Conservation (phyloP, 2,888 invertebrate genomes). For the Andrena chrysosceles region DNA sequence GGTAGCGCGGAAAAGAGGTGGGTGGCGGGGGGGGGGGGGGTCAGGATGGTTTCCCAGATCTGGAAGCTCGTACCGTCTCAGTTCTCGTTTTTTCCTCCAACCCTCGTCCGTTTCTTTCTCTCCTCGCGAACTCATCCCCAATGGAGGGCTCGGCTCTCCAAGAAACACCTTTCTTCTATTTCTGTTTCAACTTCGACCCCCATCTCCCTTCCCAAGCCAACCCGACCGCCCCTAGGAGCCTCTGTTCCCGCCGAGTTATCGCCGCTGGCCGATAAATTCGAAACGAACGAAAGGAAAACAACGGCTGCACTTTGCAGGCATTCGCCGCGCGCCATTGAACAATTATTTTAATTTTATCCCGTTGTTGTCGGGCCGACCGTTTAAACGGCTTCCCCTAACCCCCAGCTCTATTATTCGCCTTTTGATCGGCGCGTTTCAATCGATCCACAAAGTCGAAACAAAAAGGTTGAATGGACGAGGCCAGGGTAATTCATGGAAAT, state of each 20-base stretch:
- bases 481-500: background rate
- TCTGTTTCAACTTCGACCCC: slow-evolving; percentile 59
- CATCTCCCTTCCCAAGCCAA: slow-evolving; percentile 10
- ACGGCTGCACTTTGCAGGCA: slow-evolving; percentile 67
- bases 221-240: slow-evolving; percentile 17
- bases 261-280: slow-evolving; percentile 76
- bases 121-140: slow-evolving; percentile 20
- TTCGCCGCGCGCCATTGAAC: slow-evolving; percentile 37
- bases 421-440: slow-evolving; percentile 27
- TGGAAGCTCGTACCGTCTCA: slow-evolving; percentile 59
- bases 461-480: background rate
- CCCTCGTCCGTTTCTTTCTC: background rate
- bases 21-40: slow-evolving; percentile 52
- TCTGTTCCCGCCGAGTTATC: slow-evolving; percentile 58
- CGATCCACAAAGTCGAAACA: background rate
- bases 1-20: slow-evolving; percentile 42
- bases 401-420: slow-evolving; percentile 15
- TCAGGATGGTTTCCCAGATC: slow-evolving; percentile 47
- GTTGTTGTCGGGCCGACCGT: slow-evolving; percentile 1
- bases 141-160: slow-evolving; percentile 31
- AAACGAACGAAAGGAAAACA: slow-evolving; percentile 77
- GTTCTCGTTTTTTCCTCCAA: slow-evolving; percentile 41
- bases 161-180: slow-evolving; percentile 58
- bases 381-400: slow-evolving; percentile 13
- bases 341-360: slow-evolving; percentile 44